Conservation (phyloP, 2,797 vertebrate species). For the Phylloscopus collybita region DNA sequence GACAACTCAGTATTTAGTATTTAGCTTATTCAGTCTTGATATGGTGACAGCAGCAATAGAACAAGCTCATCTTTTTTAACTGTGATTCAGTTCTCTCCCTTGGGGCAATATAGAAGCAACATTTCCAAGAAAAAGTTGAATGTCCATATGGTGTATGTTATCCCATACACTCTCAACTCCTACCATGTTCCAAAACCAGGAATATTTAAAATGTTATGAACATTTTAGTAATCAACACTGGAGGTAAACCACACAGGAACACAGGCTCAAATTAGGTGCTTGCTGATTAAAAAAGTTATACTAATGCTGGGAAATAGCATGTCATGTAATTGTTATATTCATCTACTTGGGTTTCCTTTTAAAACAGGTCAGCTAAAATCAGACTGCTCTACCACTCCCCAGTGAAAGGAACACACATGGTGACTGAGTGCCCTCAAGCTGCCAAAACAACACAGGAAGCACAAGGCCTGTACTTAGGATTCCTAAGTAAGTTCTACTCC, state of each 20-base stretch:
- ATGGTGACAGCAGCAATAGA: background rate
- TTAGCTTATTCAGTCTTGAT: background rate
- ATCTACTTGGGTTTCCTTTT: background rate
- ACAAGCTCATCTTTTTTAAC: background rate
- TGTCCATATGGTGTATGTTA: background rate
- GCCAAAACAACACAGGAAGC: constrained; percentile 22
- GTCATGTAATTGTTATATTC: background rate
- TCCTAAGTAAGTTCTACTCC: background rate
- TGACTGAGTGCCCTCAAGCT: background rate
- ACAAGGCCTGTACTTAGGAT: background rate
- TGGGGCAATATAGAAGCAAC: background rate
- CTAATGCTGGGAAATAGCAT: background rate
- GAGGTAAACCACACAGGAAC: background rate
- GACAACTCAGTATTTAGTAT: background rate
- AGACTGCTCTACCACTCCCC: background rate
- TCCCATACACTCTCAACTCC: background rate
- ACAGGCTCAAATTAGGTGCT: background rate
- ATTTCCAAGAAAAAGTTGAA: background rate
- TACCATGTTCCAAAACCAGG: background rate
- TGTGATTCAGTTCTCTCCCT: background rate
- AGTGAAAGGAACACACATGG: background rate
- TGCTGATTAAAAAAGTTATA: background rate
- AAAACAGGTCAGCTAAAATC: background rate
- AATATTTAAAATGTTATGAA: background rate
- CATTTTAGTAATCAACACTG: background rate